Evolutionary conservation across 1,140 invertebrate species (phyloP), one percentile per base, ranked within the genome.

Genomic region (Saccostrea glomerata): DNA sequence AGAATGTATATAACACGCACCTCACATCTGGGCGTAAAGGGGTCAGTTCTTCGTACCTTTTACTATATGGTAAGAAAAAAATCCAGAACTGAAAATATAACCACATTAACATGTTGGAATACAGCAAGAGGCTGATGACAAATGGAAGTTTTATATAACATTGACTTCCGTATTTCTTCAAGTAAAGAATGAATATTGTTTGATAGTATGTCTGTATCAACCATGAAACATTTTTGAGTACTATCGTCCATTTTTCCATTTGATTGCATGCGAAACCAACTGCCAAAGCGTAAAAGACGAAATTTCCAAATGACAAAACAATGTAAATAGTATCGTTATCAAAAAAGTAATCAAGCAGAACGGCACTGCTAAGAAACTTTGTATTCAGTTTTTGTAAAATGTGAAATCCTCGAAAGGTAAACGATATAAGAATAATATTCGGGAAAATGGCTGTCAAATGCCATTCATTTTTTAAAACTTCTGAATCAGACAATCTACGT

Each of bases 261-360:
- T 20, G 60, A 66, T 66, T 17, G 23, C 20, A 23, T 66, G 20
- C 60, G 20, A 23, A 47, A 47, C 47, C 13, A 20, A 20, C 60
- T 66, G 15, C 60, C 9, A 66, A 20, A 9, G 60, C 60, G 60
- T 20, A 20, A 66, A n/a, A 66, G 6, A 66, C 9, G 60, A 66
- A n/a, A 66, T 20, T 66, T n/a, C 60, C 60, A 20, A 17, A 66
- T 20, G 60, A 13, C 17, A 13, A 66, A 23, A 66, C 23, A 4
- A 66, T 66, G 60, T 66, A 66, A 66, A 66, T 23, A 66, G 17
- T 17, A 66, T 66, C 60, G 60, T 20, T 66, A 66, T 66, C 60
- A 20, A 66, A 66, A 66, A 66, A 66, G 23, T 23, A n/a, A 66
- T 66, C 60, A 20, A 17, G 23, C 23, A n/a, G 20, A 66, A 23